Evolutionary conservation across 2,113 vertebrate genomes (phyloP).

Genomic region (Hyperopisus bebe): DNA sequence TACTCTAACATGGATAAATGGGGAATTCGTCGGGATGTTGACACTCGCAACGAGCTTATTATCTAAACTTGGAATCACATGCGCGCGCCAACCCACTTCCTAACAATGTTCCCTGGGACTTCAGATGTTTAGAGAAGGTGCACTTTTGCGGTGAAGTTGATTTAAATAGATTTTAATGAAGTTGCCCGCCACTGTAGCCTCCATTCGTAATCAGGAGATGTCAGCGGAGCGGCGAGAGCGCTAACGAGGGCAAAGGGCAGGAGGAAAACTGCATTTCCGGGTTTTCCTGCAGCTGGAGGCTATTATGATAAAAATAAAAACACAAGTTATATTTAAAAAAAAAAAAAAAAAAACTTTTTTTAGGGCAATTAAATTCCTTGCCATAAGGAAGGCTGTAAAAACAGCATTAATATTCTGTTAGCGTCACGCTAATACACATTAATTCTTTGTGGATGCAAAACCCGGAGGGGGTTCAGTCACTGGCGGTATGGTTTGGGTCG

Average conservation of each 20-base stretch:
- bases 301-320: slow-evolving; percentile 66
- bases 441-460: slow-evolving; percentile 49
- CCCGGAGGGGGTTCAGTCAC: slow-evolving; percentile 38
- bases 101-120: slow-evolving; percentile 67
- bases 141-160: slow-evolving; percentile 65
- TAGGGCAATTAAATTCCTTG: slow-evolving; percentile 56
- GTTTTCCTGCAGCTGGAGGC: slow-evolving; percentile 53
- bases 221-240: slow-evolving; percentile 51
- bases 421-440: slow-evolving; percentile 47
- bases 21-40: slow-evolving; percentile 54
- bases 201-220: slow-evolving; percentile 58
- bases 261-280: slow-evolving; percentile 50
- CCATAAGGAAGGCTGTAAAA: slow-evolving; percentile 46
- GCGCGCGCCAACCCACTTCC: slow-evolving; percentile 31
- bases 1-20: slow-evolving; percentile 47
- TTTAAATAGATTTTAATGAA: slow-evolving; percentile 76
- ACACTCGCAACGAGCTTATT: slow-evolving; percentile 64
- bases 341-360: slow-evolving; percentile 27
- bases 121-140: slow-evolving; percentile 54
- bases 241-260: slow-evolving; percentile 64
- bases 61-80: slow-evolving; percentile 54
- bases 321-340: slow-evolving; percentile 53
- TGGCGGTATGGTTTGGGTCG: slow-evolving; percentile 36
- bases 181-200: slow-evolving; percentile 57
- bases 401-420: slow-evolving; percentile 56